phyloP scores from a whole-genome alignment of 2,113 vertebrate species.

The Brachypteracias leptosomus region DNA sequence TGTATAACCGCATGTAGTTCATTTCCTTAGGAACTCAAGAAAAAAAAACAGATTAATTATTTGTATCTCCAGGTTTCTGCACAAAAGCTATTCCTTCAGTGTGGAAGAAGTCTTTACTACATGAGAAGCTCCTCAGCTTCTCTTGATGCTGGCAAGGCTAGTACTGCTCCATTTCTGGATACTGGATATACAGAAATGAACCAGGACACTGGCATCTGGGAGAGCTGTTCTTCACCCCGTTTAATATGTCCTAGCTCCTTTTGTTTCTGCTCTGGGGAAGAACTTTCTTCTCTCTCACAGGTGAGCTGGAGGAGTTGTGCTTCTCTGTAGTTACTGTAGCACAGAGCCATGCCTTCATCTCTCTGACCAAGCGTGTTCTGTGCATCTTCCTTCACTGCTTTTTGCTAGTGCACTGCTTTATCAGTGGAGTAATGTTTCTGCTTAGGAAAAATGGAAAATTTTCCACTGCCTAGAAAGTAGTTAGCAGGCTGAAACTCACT shows the following conservation, averaged over 20 bases:
- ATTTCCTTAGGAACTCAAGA: background rate
- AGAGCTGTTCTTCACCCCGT: background rate
- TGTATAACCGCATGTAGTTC: background rate
- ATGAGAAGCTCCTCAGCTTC: background rate
- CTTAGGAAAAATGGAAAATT: background rate
- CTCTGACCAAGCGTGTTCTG: background rate
- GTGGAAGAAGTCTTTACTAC: background rate
- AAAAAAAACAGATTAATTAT: background rate
- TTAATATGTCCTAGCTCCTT: background rate
- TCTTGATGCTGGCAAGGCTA: background rate
- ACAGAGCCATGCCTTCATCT: background rate
- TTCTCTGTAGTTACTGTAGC: background rate
- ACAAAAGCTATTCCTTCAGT: background rate
- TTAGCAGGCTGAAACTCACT: background rate
- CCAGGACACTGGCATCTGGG: background rate
- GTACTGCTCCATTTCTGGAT: background rate
- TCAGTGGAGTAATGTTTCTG: background rate
- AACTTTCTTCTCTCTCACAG: rapidly evolving
- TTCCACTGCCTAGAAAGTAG: background rate
- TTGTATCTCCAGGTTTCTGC: background rate
- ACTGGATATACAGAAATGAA: too few species aligned
- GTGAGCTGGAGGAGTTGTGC: background rate
- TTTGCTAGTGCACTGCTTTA: background rate
- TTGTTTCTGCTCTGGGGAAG: background rate
- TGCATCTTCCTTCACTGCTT: background rate